These are phyloP conservation scores for Leucosticte australis DNA, from an alignment of 2,113 vertebrate species.

Conservation along the genomic window DNA sequence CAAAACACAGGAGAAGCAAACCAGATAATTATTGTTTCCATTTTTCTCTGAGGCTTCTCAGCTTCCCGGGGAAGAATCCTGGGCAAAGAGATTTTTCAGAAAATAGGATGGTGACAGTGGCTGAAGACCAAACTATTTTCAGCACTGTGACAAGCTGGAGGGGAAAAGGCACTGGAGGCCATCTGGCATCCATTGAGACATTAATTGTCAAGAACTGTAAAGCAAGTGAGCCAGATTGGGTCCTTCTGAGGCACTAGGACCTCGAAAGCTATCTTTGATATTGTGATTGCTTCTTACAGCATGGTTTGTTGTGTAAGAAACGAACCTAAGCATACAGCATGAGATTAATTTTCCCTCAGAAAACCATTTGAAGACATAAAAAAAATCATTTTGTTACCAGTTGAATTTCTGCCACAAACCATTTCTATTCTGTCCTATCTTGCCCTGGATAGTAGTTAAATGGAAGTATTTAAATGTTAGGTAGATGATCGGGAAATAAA, in stretches of 20 bases:
- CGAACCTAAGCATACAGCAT: background rate
- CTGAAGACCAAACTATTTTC: background rate
- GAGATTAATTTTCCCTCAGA: background rate
- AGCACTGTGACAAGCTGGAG: background rate
- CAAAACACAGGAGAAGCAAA: no score
- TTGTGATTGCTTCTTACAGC: background rate
- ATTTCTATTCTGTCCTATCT: background rate
- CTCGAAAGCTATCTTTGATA: background rate
- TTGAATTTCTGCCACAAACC: background rate
- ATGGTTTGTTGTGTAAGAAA: background rate
- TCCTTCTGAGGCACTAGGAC: background rate
- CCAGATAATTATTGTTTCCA: no score
- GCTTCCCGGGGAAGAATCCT: no score
- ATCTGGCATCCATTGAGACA: background rate
- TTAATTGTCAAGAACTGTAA: background rate
- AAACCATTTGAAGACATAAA: background rate
- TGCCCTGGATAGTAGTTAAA: background rate
- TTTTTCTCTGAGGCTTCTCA: no score
- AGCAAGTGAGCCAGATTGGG: background rate
- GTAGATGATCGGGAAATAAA: background rate
- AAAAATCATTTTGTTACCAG: background rate
- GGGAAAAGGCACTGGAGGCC: background rate
- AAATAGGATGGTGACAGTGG: no score
- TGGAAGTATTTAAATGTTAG: background rate
- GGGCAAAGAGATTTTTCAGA: no score